Conservation (phyloP, 2,113 vertebrate species). For the Tragulus kanchil region DNA sequence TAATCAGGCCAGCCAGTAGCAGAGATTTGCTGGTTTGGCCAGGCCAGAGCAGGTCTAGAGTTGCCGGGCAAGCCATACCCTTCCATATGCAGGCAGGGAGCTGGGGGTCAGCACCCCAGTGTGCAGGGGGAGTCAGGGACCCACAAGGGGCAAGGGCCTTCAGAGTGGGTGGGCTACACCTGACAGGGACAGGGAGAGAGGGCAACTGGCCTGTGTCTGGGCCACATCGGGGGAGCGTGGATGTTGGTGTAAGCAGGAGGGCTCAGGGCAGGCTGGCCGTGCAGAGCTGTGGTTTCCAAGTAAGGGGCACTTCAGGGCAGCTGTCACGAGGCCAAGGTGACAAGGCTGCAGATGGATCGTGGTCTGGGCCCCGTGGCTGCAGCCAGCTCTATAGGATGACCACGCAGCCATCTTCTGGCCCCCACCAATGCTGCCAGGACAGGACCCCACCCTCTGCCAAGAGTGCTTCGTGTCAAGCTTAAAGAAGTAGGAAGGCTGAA, state of each 20-base stretch:
- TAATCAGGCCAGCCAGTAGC: background rate
- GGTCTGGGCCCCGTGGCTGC: background rate
- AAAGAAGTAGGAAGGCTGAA: background rate
- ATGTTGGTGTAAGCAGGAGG: background rate
- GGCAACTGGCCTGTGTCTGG: rapidly evolving
- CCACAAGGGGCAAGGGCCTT: background rate
- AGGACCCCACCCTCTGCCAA: background rate
- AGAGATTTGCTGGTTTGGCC: background rate
- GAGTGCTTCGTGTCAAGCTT: background rate
- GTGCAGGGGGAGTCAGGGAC: background rate
- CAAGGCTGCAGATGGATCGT: rapidly evolving
- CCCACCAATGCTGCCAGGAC: background rate
- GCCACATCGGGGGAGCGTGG: rapidly evolving
- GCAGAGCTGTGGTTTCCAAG: background rate
- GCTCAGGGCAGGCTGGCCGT: background rate
- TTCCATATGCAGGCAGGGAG: background rate
- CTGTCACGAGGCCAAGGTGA: background rate
- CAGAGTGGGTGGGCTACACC: background rate
- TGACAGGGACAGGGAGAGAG: background rate
- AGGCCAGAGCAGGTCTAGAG: background rate
- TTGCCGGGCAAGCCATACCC: background rate
- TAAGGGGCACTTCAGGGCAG: background rate
- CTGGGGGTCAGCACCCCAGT: rapidly evolving
- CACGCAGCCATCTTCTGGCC: rapidly evolving
- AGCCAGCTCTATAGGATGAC: background rate